Base-by-base conservation (phyloP, 2,888 invertebrate species). In the Drosophila trichaetosa region DNA sequence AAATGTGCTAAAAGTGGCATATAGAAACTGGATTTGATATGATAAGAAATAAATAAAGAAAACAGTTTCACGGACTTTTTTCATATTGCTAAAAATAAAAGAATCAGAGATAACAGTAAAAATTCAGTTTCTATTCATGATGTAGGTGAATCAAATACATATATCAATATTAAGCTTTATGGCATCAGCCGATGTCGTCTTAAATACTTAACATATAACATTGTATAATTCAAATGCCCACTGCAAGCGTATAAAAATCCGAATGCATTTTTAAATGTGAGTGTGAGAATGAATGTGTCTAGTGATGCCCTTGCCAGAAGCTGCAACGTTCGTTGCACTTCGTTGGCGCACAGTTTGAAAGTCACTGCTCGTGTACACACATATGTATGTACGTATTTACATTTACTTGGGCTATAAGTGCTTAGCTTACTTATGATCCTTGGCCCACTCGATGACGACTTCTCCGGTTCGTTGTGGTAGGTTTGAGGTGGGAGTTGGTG, bases 351-450 rank as follows among this genome's bases (percentile, higher is more conserved):
- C 90, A 87, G 90, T 84, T 84, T 84, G 73, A 82, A 38, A 84
- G 76, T 71, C 83, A 84, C 69, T 72, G 73, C 42, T 42, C 38
- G 31, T 42, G 21, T n/a, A 38, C 29, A 36, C 34, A 70, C 10
- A 58, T 16, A 36, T 13, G 13, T 27, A n/a, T 27, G 24, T 36
- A 69, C 69, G 70, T 79, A 72, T 79, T 74, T 80, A 87, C 86
- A 84, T 85, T 82, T 85, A 82, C 88, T 87, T 68, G 70, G 73
- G 65, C 83, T 51, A 53, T 74, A 84, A 85, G 89, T 90, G 87
- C 84, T 90, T 85, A 88, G 90, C 89, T 85, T 88, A 85, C 84
- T 85, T 85, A 85, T 88, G 86, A 53, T 87, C 88, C 71, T 81
- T 80, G 89, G 88, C 88, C 90, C 88, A 83, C 90, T 83, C 90